phyloP scores from a whole-genome alignment of 2,797 vertebrate species.

The Melanotaenia nigrans region DNA sequence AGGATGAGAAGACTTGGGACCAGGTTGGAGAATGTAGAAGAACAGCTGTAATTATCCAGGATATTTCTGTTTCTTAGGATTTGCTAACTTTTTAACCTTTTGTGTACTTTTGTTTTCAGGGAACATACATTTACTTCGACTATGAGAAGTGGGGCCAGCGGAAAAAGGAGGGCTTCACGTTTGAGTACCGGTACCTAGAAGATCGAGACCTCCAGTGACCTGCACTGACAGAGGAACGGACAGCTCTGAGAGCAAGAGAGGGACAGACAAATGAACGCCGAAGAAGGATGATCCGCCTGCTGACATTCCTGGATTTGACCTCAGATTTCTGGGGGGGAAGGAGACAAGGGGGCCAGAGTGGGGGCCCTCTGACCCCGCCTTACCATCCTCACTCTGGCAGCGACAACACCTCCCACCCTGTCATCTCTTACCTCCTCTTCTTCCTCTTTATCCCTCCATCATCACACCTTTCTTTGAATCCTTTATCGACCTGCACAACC shows the following conservation, averaged over 20 bases:
- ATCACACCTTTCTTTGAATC: slow-evolving; percentile 37
- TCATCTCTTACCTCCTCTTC: slow-evolving; percentile 16
- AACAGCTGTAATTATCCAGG: not conserved
- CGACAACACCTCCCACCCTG: slow-evolving; percentile 33
- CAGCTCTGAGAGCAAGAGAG: slow-evolving; percentile 27
- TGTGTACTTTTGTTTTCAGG: slow-evolving; percentile 71
- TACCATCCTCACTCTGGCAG: slow-evolving; percentile 39
- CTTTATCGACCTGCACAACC: slow-evolving; percentile 36
- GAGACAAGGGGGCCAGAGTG: slow-evolving; percentile 14
- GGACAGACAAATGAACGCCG: slow-evolving; percentile 16
- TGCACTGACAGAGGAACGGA: slow-evolving; percentile 14
- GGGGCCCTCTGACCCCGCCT: slow-evolving; percentile 18
- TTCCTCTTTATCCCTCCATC: slow-evolving; percentile 25
- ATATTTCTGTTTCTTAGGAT: not conserved
- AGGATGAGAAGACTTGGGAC: not conserved
- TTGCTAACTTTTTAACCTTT: not conserved
- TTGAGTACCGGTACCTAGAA: slow-evolving; percentile 93
- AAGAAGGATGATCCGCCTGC: slow-evolving; percentile 65
- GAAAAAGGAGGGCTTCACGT: slow-evolving; percentile 94
- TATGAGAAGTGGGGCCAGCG: slow-evolving; percentile 96
- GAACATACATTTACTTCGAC: slow-evolving; percentile 96
- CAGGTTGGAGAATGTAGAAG: not conserved
- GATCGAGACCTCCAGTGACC: slow-evolving; percentile 93
- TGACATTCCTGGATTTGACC: slow-evolving; percentile 80
- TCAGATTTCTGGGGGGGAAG: slow-evolving; percentile 37